phyloP scores from a whole-genome alignment of 2,888 invertebrate genomes.

The Agrilus cyanescens region DNA sequence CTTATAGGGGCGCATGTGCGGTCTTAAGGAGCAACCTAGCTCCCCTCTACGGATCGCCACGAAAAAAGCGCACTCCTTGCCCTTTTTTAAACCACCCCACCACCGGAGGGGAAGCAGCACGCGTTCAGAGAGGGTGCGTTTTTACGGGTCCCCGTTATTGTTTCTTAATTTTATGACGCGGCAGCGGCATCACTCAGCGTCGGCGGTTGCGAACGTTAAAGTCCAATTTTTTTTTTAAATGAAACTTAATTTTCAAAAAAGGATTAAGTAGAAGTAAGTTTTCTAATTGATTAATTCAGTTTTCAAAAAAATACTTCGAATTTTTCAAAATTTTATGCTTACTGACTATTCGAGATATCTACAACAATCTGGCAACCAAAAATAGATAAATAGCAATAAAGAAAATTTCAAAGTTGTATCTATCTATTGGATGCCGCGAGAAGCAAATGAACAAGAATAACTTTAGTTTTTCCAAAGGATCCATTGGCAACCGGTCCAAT shows the following conservation, averaged over 20 bases:
- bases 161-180: constrained; percentile 1
- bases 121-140: background rate
- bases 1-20: constrained; percentile 33
- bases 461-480: too few species aligned
- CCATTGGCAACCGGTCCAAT: constrained; percentile 5
- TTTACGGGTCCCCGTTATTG: background rate
- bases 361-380: too few species aligned
- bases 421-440: too few species aligned
- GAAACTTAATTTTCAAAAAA: too few species aligned
- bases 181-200: background rate
- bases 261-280: too few species aligned
- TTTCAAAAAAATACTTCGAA: too few species aligned
- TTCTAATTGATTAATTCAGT: too few species aligned
- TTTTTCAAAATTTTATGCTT: too few species aligned
- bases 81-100: constrained; percentile 31
- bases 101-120: constrained; percentile 14
- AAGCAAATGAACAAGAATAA: too few species aligned
- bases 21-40: constrained; percentile 30
- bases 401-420: too few species aligned
- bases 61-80: constrained; percentile 31
- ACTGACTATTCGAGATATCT: too few species aligned
- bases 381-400: too few species aligned
- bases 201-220: background rate
- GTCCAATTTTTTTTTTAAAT: background rate
- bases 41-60: constrained; percentile 25